Evolutionary conservation across 2,797 vertebrate species (phyloP).

Genomic region (Liasis olivaceus): DNA sequence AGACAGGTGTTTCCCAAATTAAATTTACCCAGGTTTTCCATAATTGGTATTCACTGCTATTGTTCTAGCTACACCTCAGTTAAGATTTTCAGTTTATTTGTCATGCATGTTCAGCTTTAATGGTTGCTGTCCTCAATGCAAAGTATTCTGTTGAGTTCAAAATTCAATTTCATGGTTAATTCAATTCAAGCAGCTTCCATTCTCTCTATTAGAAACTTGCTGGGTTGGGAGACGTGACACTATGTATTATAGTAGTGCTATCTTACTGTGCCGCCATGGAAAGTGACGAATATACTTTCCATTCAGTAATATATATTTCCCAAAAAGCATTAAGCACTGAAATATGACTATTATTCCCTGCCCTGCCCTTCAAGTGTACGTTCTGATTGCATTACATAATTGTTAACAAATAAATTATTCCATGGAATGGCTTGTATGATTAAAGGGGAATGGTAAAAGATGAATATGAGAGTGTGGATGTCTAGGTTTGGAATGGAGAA

Average conservation of each 20-base stretch:
- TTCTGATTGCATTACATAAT: neutral
- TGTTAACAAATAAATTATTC: conserved; percentile 1
- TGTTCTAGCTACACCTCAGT: conserved; percentile 25
- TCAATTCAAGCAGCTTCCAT: conserved; percentile 19
- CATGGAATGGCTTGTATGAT: neutral
- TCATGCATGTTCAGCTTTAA: conserved; percentile 41
- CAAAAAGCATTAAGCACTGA: neutral
- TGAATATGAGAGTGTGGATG: neutral
- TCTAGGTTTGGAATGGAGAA: neutral
- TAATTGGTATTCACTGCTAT: conserved; percentile 28
- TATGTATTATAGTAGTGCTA: conserved; percentile 19
- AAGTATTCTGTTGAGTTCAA: conserved; percentile 37
- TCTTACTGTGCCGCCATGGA: conserved; percentile 1
- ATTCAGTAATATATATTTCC: neutral
- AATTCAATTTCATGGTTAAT: conserved; percentile 40
- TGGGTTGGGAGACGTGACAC: conserved; percentile 17
- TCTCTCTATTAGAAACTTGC: conserved; percentile 27
- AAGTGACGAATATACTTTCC: neutral
- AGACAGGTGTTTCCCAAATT: conserved; percentile 18
- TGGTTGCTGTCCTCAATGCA: conserved; percentile 31
- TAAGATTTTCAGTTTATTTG: conserved; percentile 35
- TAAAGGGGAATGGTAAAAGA: neutral
- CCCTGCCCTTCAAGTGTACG: neutral
- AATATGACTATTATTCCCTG: conserved; percentile 14
- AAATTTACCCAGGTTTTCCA: conserved; percentile 3